Percentiles rank a stretch among this genome's conserved stretches.
Evolutionary conservation across 2,113 vertebrate genomes (phyloP).

Genomic region (Podilymbus podiceps): DNA sequence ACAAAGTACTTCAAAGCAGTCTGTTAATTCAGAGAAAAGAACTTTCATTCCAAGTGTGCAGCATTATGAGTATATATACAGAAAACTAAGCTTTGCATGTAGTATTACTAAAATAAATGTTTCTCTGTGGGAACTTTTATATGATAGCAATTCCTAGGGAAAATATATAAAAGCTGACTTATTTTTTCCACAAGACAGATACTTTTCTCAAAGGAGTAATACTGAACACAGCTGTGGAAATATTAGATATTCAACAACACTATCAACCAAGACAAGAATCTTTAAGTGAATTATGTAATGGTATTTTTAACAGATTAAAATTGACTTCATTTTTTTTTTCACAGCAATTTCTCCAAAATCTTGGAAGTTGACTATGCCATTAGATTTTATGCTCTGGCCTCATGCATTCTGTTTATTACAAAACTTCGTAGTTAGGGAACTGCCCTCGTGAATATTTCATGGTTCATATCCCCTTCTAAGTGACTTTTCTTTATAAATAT

Average conservation of each 20-base stretch:
- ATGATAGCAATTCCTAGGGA: not conserved
- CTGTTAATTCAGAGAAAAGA: not conserved
- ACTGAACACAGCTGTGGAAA: constrained; percentile 65
- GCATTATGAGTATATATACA: not conserved
- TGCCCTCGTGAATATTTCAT: not conserved
- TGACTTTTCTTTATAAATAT: not conserved
- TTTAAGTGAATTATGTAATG: constrained; percentile 35
- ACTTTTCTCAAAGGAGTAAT: constrained; percentile 65
- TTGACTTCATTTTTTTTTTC: not conserved
- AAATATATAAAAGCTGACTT: constrained; percentile 47
- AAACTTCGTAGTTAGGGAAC: not conserved
- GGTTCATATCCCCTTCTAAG: not conserved
- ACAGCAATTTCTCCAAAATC: not conserved
- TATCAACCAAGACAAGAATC: constrained; percentile 37
- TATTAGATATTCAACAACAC: constrained; percentile 28
- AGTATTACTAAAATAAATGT: not conserved
- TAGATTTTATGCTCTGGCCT: not conserved
- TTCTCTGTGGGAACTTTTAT: constrained; percentile 28
- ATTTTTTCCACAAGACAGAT: constrained; percentile 52
- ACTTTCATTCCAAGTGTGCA: not conserved
- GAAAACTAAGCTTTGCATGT: not conserved
- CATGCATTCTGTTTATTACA: not conserved
- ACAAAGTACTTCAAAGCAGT: not conserved
- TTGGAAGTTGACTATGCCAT: not conserved
- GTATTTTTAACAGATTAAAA: constrained; percentile 34